Evolutionary conservation across 2,888 invertebrate species (phyloP), one percentile per base, ranked within the genome.

Genomic region (Troides helena): DNA sequence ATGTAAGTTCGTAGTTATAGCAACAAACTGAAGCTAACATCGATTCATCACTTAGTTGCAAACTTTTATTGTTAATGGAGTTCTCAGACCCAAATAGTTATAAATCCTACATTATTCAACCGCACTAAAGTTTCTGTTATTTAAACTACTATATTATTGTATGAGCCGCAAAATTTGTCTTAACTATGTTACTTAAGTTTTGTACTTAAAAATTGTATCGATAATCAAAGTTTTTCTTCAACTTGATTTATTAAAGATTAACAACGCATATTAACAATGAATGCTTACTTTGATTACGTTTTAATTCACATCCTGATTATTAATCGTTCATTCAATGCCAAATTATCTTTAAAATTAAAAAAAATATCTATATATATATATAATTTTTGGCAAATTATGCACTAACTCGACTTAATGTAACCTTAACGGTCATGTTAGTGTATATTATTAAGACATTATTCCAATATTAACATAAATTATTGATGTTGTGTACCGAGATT

Each of bases 21-120:
- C 46, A 69, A 18, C 17, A 23, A 67, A 67, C 65, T 25, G 62
- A 25, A 53, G 60, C 46, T 46, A 68, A 71, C 63, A 61, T 64
- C 70, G 61, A 70, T 71, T 68, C 62, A 71, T 71, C 65, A 71
- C 65, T 64, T 62, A 64, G 61, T 46, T 65, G 43, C 36, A 56
- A 69, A 69, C 43, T 65, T 64, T 62, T 69, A 56, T 61, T 69
- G 14, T 65, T 64, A 69, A 65, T 64, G 39, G 46, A 53, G 30
- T 53, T 53, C 59, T 60, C 43, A n/a, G 43, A 56, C 64, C 1
- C 53, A 59, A 60, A 68, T 62, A 57, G 58, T 36, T 46, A 68
- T 65, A 65, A 36, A 53, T 64, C 36, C 50, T 62, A 63, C 25
- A 50, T 68, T 36, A 68, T 58, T 63, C 25, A 64, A 21, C 21